Base-by-base conservation (phyloP, 2,797 vertebrate genomes). In the Manis crassicaudata region DNA sequence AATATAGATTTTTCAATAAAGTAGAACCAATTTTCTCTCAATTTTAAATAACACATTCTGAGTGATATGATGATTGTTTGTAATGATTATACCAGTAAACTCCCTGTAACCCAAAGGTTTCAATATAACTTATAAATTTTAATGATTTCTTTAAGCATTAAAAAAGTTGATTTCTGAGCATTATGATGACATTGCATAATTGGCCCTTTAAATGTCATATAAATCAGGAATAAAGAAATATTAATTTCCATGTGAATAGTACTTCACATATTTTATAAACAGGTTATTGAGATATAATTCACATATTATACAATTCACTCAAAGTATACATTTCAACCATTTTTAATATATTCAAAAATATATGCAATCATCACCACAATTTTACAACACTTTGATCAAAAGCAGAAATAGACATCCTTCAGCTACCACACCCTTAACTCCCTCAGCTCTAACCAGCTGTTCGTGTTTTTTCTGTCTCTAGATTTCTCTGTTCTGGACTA, bases 1-100 rank as follows among this genome's bases (percentile, higher is more conserved):
- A 97, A 82, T 79, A 96, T 58, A 82, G 80, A 94, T 95, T 96
- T 46, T 96, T 96, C 91, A 96, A 67, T 96, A 90, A 96, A 63
- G 17, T 43, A 77, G 80, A 94, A 63, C 37, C 32, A 93, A 95
- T 95, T 82, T 75, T 73, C 85, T 94, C 65, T 95, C 27, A 14
- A 72, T 88, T 92, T 95, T 72, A 96, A 96, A 96, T 87, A 97
- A 93, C 13, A 94, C 63, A 89, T 68, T 80, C 63, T 89, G 10
- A 68, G 3, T 82, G 65, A 90, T 54, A 37, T 88, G 54, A 37
- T 63, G 56, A 63, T 83, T 94, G 29, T n/a, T 96, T 96, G 50
- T 56, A 92, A 89, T 25, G 91, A 82, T 75, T 96, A 93, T 50
- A 54, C 12, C 37, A 91, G 43, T 60, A 67, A 95, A 88, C 81